phyloP scores from a whole-genome alignment of 2,888 invertebrate species.

The Drosophila birchii region DNA sequence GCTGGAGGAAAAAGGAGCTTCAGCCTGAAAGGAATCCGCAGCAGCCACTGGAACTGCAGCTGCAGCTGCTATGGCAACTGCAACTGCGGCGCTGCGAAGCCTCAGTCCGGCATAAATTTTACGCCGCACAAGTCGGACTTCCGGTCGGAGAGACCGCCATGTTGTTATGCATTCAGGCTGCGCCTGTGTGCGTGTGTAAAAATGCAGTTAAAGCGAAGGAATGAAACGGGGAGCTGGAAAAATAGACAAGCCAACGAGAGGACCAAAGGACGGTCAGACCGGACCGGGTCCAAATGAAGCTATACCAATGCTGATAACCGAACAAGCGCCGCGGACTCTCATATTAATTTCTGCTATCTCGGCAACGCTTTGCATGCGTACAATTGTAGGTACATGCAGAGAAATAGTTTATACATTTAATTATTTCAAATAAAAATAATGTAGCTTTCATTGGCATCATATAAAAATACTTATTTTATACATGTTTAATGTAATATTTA shows the following conservation, averaged over 20 bases:
- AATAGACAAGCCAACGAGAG: constrained; percentile 31
- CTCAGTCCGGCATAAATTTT: constrained; percentile 70
- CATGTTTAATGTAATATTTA: no score
- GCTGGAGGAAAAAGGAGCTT: constrained; percentile 11
- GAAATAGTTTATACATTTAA: neutral
- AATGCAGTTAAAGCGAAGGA: constrained; percentile 65
- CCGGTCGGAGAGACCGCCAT: constrained; percentile 72
- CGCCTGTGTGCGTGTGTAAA: constrained; percentile 33
- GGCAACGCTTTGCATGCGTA: constrained; percentile 67
- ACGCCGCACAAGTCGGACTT: constrained; percentile 74
- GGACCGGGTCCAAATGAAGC: constrained; percentile 64
- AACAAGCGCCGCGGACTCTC: constrained; percentile 46
- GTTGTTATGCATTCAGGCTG: constrained; percentile 66
- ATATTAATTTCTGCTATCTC: constrained; percentile 75
- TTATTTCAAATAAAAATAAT: no score
- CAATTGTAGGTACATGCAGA: constrained; percentile 6
- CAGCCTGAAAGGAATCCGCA: constrained; percentile 19
- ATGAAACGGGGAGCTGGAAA: constrained; percentile 21
- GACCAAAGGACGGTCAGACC: constrained; percentile 38
- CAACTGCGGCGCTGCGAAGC: constrained; percentile 19
- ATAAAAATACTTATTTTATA: no score
- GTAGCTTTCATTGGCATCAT: no score
- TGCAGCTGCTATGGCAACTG: constrained; percentile 5
- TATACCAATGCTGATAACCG: constrained; percentile 71
- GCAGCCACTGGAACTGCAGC: constrained; percentile 5